phyloP scores from a whole-genome alignment of 2,113 vertebrate species.

The Labrus mixtus region DNA sequence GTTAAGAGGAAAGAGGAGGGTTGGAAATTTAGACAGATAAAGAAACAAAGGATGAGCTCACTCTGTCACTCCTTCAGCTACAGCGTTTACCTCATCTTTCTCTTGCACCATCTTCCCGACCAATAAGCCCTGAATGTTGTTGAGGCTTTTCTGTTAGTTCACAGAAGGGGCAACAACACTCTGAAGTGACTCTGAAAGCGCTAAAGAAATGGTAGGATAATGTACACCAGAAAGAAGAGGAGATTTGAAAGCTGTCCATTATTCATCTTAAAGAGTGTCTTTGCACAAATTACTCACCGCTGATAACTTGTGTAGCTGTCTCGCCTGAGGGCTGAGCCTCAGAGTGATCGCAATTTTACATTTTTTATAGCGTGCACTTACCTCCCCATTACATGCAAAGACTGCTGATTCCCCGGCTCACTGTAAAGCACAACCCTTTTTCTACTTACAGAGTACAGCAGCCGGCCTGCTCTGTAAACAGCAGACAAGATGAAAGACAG shows the following conservation, averaged over 20 bases:
- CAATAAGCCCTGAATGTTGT: constrained; percentile 19
- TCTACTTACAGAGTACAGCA: background rate
- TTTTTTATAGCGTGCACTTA: constrained; percentile 41
- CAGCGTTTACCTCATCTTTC: background rate
- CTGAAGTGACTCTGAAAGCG: constrained; percentile 1
- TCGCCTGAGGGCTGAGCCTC: constrained; percentile 27
- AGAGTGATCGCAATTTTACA: constrained; percentile 30
- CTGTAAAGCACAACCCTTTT: background rate
- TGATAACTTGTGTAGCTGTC: constrained; percentile 32
- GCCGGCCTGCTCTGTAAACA: constrained; percentile 33
- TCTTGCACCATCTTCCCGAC: background rate
- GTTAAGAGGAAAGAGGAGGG: constrained; percentile 25
- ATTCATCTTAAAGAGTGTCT: constrained; percentile 13
- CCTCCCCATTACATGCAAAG: constrained; percentile 28
- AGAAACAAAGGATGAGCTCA: constrained; percentile 23
- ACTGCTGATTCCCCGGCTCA: constrained; percentile 26
- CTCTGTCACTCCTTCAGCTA: background rate
- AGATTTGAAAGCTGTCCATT: constrained; percentile 20
- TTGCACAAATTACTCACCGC: constrained; percentile 15
- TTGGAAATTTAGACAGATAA: background rate
- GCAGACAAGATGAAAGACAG: constrained; percentile 10
- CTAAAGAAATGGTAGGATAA: background rate
- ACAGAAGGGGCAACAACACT: constrained; percentile 21
- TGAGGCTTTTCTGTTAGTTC: constrained; percentile 30
- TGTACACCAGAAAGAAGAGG: background rate